Percentiles rank a stretch among this genome's conserved stretches.
Evolutionary conservation across 1,140 invertebrate genomes (phyloP).

Genomic region (Drosophila tropicalis): DNA sequence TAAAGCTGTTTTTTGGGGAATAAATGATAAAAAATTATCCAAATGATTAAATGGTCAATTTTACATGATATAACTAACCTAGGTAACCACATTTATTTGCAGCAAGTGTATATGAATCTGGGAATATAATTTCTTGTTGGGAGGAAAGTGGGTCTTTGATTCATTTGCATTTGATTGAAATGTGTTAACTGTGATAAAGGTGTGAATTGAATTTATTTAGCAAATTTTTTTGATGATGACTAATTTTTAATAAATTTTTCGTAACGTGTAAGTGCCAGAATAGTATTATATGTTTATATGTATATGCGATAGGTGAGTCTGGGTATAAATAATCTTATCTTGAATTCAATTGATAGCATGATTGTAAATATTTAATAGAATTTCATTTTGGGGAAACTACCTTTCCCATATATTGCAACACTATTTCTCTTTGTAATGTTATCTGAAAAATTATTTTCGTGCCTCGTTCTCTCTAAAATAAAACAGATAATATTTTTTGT

Average conservation of each 20-base stretch:
- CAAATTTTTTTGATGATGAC: background rate
- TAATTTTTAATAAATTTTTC: background rate
- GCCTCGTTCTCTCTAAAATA: background rate
- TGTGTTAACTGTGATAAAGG: background rate
- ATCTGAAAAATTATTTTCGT: background rate
- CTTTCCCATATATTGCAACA: background rate
- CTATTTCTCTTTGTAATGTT: background rate
- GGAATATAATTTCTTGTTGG: background rate
- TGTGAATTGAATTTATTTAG: background rate
- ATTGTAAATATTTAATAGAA: slow-evolving; percentile 5
- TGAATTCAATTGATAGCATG: slow-evolving; percentile 3
- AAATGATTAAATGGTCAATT: too few species aligned
- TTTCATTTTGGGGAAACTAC: background rate
- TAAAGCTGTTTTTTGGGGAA: too few species aligned
- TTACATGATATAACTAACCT: too few species aligned
- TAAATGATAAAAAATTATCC: too few species aligned
- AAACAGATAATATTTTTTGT: background rate
- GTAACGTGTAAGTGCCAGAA: background rate
- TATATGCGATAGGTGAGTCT: background rate
- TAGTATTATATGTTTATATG: background rate
- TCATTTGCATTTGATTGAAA: slow-evolving; percentile 1
- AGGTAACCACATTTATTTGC: background rate
- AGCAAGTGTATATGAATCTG: background rate
- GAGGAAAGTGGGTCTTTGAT: background rate
- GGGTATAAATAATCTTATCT: background rate